Conservation (phyloP, 2,797 vertebrate genomes). For the Halcyon badia region DNA sequence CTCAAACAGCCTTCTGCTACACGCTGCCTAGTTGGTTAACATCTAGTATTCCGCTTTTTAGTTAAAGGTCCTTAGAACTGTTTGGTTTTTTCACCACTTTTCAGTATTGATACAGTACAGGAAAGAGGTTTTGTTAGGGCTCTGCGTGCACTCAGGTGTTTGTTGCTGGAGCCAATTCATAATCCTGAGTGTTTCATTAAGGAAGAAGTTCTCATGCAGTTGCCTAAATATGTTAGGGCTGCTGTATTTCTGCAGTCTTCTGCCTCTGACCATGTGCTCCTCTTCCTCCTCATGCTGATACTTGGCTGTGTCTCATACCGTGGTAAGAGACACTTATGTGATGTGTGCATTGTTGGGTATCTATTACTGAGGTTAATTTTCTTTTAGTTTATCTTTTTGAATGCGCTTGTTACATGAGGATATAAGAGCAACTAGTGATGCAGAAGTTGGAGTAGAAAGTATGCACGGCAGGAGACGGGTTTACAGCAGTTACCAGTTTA, state of each 20-base stretch:
- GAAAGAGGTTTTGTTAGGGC: not conserved
- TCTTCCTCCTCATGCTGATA: not conserved
- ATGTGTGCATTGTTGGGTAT: not conserved
- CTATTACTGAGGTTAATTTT: not conserved
- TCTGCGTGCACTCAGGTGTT: not conserved
- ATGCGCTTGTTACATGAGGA: not conserved
- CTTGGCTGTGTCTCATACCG: not conserved
- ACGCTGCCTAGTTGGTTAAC: not conserved
- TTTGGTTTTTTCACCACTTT: not conserved
- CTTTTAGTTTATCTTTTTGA: not conserved
- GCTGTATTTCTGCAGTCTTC: not conserved
- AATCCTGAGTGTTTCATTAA: not conserved
- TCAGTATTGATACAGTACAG: not conserved
- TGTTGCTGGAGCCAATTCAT: not conserved
- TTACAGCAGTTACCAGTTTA: not conserved
- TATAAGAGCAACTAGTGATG: not conserved
- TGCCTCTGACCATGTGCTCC: not conserved
- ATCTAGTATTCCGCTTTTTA: not conserved
- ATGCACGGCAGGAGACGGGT: accelerated
- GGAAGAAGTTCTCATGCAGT: not conserved
- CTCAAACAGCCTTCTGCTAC: not conserved
- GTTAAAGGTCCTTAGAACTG: not conserved
- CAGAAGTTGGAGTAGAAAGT: not conserved
- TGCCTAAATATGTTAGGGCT: not conserved
- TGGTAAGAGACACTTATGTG: not conserved